Evolutionary conservation across 1,140 invertebrate genomes (phyloP).

Genomic region (Drosophila ogumai): DNA sequence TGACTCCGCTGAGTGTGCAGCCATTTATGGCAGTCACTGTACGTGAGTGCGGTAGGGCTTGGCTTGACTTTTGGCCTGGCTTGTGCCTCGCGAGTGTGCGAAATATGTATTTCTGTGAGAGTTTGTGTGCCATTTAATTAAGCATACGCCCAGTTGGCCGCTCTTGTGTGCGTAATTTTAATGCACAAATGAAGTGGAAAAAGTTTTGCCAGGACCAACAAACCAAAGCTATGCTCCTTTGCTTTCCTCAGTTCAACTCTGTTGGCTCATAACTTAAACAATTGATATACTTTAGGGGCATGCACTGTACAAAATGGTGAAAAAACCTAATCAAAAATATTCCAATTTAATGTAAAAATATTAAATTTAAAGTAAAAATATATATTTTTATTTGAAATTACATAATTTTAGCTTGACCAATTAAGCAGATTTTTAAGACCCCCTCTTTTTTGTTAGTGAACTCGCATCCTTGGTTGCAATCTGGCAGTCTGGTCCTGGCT

Average conservation of each 20-base stretch:
- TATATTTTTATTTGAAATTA: rapidly evolving
- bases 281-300: constrained; percentile 59
- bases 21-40: constrained; percentile 55
- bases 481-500: constrained; percentile 5
- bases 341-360: neutral
- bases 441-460: constrained; percentile 2
- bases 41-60: constrained; percentile 47
- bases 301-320: neutral
- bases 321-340: too few relatives aligned
- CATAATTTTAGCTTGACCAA: too few relatives aligned
- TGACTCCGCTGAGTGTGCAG: constrained; percentile 26
- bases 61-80: constrained; percentile 42
- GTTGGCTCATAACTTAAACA: constrained; percentile 59
- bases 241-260: neutral
- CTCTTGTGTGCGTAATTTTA: constrained; percentile 39
- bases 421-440: neutral
- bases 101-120: constrained; percentile 16
- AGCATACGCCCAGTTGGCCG: constrained; percentile 43
- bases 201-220: constrained; percentile 43
- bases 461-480: constrained; percentile 2
- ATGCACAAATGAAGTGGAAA: constrained; percentile 71
- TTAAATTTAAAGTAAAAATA: neutral
- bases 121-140: constrained; percentile 53
- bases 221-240: constrained; percentile 1
- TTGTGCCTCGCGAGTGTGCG: constrained; percentile 3